Evolutionary conservation across 2,113 vertebrate species (phyloP), one percentile per base, ranked within the genome.

Genomic region (Astatoreochromis straeleni): DNA sequence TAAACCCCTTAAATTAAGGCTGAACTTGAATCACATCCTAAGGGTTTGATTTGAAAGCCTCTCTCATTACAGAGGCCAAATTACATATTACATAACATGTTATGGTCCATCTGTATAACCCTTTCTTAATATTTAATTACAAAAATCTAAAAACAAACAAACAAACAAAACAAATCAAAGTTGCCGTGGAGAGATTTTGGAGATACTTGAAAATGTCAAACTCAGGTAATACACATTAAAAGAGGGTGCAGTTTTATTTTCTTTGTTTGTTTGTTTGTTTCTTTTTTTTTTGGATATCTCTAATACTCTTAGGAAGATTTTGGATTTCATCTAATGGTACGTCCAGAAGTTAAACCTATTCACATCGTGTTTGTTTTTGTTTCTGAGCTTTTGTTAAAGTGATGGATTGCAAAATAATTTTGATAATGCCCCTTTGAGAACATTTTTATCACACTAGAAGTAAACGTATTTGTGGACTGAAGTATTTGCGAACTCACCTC

Each of bases 191-290:
- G 86, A 94, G 93, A 92, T 90, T 92, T 91, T 78, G 88, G 87
- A 92, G 93, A 95, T 88, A 91, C 87, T 88, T 88, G 88, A 94
- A 94, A 96, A 95, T 95, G 93, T 96, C 94, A 83, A 95, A 95
- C 92, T 90, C 86, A 90, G 94, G 94, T 95, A 94, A 90, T 92
- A 95, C 91, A 93, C 91, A 94, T 94, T 92, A 91, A 87, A 84
- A 88, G 87, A 92, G 80, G 92, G 81, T 86, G 86, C 68, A 85
- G 85, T 92, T 94, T 94, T 94, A 91, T 47, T 47, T 75, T 75
- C 24, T 75, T 75, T 75, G 1, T 47, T 45, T 73, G 91, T 94
- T 94, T 19, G 40, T 75, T 19, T 40, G 1, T 40, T 29, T 94
- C 4, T 93, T 94, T 94, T 31, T 93, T 95, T 33, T 95, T 95